These are phyloP conservation scores for Dicrostonyx torquatus DNA, from an alignment of 2,797 vertebrate genomes.

Conservation along the genomic window DNA sequence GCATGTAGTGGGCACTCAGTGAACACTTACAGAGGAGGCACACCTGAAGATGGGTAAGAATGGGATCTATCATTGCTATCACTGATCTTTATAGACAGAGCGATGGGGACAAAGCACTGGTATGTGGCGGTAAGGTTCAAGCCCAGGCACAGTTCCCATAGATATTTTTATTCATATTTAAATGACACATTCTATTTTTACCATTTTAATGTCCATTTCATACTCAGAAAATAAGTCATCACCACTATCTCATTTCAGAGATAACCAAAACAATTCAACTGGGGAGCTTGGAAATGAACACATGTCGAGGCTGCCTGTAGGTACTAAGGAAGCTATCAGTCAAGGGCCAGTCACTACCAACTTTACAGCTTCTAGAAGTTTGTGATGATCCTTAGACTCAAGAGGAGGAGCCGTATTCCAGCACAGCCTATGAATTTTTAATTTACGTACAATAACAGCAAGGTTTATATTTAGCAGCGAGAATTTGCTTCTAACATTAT, in stretches of 20 bases:
- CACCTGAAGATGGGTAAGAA: background rate
- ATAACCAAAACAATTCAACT: background rate
- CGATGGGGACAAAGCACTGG: background rate
- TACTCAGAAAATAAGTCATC: background rate
- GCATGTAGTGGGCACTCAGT: background rate
- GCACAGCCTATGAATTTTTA: constrained; percentile 61
- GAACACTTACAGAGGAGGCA: background rate
- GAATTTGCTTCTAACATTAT: constrained; percentile 60
- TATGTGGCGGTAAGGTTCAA: background rate
- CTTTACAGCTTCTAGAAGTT: constrained; percentile 25
- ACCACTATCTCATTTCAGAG: background rate
- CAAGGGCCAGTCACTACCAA: background rate
- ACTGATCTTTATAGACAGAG: background rate
- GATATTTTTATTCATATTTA: background rate
- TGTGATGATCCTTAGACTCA: background rate
- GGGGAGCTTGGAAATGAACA: background rate
- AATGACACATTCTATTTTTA: background rate
- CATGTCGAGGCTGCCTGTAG: background rate
- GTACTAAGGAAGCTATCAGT: background rate
- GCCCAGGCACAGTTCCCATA: background rate
- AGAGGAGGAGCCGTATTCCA: constrained; percentile 43
- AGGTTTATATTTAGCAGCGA: constrained; percentile 65
- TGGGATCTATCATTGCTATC: background rate
- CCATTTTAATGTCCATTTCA: background rate
- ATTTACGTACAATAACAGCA: constrained; percentile 64